Conservation (phyloP, 1,140 invertebrate genomes). For the Papilio machaon region DNA sequence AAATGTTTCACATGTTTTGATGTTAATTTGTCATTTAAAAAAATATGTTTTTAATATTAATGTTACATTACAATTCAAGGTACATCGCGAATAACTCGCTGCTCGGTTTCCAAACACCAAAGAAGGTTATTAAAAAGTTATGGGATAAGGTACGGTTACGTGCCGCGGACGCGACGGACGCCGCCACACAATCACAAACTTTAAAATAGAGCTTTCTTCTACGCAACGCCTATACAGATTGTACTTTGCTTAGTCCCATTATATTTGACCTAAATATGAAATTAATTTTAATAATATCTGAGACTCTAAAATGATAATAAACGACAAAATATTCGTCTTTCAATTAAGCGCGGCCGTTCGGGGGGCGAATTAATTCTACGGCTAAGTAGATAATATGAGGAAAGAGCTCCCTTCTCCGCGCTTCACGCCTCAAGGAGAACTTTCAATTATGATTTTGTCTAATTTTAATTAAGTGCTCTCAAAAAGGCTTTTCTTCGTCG, state of each 20-base stretch:
- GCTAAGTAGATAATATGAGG: slow-evolving; percentile 79
- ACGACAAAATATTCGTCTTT: slow-evolving; percentile 55
- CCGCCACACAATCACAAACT: slow-evolving; percentile 65
- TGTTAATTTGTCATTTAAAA: not conserved
- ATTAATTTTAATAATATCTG: slow-evolving; percentile 30
- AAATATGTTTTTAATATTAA: not conserved
- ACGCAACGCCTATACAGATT: slow-evolving; percentile 35
- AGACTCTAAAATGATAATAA: slow-evolving; percentile 14
- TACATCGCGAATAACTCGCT: slow-evolving; percentile 64
- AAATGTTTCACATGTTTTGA: too few species aligned
- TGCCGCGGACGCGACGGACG: slow-evolving; percentile 54
- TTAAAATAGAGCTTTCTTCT: slow-evolving; percentile 58
- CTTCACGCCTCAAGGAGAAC: slow-evolving; percentile 81
- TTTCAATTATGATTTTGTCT: slow-evolving; percentile 82
- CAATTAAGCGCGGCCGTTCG: slow-evolving; percentile 59
- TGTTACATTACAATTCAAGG: slow-evolving; percentile 63
- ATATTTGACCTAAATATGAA: slow-evolving; percentile 19
- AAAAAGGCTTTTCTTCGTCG: slow-evolving; percentile 79
- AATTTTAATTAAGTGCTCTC: slow-evolving; percentile 82
- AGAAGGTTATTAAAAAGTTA: slow-evolving; percentile 80
- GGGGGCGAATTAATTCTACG: slow-evolving; percentile 74
- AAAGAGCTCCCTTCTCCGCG: slow-evolving; percentile 66
- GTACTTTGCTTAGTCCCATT: slow-evolving; percentile 6
- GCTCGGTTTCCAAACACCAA: slow-evolving; percentile 62
- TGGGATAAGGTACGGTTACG: slow-evolving; percentile 70